phyloP scores from a whole-genome alignment of 2,888 invertebrate genomes.

The Pogonocherus hispidulus region DNA sequence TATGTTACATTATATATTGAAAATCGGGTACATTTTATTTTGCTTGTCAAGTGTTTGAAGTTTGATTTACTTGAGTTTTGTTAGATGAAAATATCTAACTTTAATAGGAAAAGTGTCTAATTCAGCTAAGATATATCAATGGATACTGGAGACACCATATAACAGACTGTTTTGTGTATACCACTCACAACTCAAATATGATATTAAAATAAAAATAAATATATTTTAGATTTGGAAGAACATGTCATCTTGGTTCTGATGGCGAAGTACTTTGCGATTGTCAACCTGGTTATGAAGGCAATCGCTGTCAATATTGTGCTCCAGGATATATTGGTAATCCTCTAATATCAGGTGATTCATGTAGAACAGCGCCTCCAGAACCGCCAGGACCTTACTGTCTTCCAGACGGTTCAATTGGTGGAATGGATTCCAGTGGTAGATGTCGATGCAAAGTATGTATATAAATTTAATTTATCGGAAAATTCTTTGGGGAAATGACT shows the following conservation, averaged over 20 bases:
- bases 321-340: conserved; percentile 88
- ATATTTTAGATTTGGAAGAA: conserved; percentile 82
- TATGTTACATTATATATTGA: no score
- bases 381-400: conserved; percentile 73
- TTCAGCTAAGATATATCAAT: no score
- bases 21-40: no score
- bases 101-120: no score
- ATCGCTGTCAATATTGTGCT: conserved; percentile 84
- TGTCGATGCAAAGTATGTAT: conserved; percentile 80
- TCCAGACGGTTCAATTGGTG: conserved; percentile 78
- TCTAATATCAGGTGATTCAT: conserved; percentile 80
- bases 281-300: conserved; percentile 82
- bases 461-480: not conserved
- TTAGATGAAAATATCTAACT: no score
- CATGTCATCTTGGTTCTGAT: conserved; percentile 82
- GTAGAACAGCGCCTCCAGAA: conserved; percentile 68
- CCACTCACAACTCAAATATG: no score
- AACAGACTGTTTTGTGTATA: no score
- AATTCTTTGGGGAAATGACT: no score
- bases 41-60: no score
- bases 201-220: no score
- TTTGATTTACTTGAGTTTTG: no score
- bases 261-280: conserved; percentile 87
- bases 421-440: conserved; percentile 67
- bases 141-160: no score